Evolutionary conservation across 2,888 invertebrate genomes (phyloP).

Genomic region (Amphipyra tragopoginis): DNA sequence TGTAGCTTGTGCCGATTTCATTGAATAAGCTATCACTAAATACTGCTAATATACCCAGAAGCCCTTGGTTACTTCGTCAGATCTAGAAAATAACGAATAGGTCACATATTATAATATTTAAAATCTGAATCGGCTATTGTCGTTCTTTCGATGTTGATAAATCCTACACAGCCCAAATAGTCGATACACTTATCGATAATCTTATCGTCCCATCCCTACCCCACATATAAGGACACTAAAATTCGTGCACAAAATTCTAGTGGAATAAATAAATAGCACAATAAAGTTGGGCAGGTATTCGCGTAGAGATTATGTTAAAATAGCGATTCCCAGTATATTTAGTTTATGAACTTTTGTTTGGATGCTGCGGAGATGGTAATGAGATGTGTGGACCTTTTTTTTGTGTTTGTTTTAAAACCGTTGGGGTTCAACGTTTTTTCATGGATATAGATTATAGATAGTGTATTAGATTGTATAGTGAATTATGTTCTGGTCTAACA

Average conservation of each 20-base stretch:
- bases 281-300: conserved; percentile 62
- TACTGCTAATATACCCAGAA: too few species aligned
- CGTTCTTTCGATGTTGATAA: too few species aligned
- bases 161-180: too few species aligned
- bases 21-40: too few species aligned
- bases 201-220: conserved; percentile 34
- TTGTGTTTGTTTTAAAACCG: conserved; percentile 29
- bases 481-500: too few species aligned
- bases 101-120: too few species aligned
- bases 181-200: conserved; percentile 36
- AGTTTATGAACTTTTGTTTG: conserved; percentile 53
- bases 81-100: too few species aligned
- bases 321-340: conserved; percentile 58
- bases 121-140: too few species aligned
- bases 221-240: conserved; percentile 62
- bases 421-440: conserved; percentile 34
- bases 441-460: conserved; percentile 4
- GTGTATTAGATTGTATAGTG: background rate
- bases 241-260: conserved; percentile 62
- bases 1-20: too few species aligned
- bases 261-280: conserved; percentile 63
- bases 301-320: conserved; percentile 59
- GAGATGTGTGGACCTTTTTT: conserved; percentile 38
- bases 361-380: conserved; percentile 50
- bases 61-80: too few species aligned